Conservation (phyloP, 2,888 invertebrate genomes). For the Diplolepis rosae region DNA sequence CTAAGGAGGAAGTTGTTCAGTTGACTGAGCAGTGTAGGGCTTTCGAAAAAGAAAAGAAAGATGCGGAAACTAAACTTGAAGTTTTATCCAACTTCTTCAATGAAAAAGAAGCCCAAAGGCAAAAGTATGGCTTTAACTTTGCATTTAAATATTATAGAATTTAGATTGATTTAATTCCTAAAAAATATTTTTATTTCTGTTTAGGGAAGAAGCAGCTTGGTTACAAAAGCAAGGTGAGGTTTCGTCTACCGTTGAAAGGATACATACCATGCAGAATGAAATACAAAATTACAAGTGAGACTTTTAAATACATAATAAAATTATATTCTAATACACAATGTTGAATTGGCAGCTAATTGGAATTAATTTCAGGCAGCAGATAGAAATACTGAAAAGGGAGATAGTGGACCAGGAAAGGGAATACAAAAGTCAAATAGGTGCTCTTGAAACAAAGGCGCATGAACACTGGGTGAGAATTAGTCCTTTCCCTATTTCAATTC, state of each 20-base stretch:
- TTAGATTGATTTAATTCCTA: constrained; percentile 27
- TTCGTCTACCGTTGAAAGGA: constrained; percentile 85
- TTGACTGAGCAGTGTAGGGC: constrained; percentile 78
- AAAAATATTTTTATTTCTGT: constrained; percentile 50
- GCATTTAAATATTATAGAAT: too few relatives aligned
- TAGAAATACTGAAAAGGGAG: constrained; percentile 85
- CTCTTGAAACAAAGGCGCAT: constrained; percentile 88
- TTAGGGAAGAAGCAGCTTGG: constrained; percentile 87
- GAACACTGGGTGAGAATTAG: constrained; percentile 81
- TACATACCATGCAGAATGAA: constrained; percentile 86
- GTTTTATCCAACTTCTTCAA: constrained; percentile 93
- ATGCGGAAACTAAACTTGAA: constrained; percentile 88
- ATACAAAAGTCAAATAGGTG: constrained; percentile 82
- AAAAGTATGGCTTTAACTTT: constrained; percentile 84
- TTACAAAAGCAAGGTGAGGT: constrained; percentile 88
- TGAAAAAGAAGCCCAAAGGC: constrained; percentile 89
- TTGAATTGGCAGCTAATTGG: background rate
- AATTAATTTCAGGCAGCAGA: constrained; percentile 76
- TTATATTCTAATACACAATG: too few relatives aligned
- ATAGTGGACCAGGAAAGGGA: constrained; percentile 89
- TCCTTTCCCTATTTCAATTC: background rate
- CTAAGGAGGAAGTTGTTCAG: constrained; percentile 75
- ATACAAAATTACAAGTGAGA: constrained; percentile 85
- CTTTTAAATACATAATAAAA: constrained; percentile 4
- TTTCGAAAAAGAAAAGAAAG: constrained; percentile 83